These are phyloP conservation scores for Agrilus planipennis DNA, from an alignment of 1,140 invertebrate species.

Conservation along the genomic window DNA sequence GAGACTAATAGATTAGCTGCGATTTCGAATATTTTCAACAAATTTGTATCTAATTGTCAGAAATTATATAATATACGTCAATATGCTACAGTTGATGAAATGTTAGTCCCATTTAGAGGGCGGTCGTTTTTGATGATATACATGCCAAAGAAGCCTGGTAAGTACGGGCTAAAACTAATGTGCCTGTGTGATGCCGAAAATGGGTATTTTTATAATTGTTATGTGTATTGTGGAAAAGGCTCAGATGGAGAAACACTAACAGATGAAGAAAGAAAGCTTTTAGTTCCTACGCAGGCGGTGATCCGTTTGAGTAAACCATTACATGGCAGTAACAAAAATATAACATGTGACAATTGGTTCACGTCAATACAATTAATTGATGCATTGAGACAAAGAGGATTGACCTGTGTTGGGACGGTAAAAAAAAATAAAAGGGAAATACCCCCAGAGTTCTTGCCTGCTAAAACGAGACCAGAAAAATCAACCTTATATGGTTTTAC, in stretches of 20 bases:
- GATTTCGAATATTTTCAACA: conserved; percentile 26
- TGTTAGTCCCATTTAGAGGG: conserved; percentile 25
- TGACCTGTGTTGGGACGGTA: conserved; percentile 24
- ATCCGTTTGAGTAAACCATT: conserved; percentile 20
- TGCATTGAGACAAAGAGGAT: conserved; percentile 20
- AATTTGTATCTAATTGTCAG: conserved; percentile 24
- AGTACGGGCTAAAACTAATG: conserved; percentile 34
- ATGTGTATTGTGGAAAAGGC: conserved; percentile 29
- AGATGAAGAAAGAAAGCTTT: conserved; percentile 15
- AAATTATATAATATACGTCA: conserved; percentile 17
- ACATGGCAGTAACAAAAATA: conserved; percentile 15
- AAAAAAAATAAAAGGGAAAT: conserved; percentile 7
- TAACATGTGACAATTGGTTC: conserved; percentile 35
- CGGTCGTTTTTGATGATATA: conserved; percentile 29
- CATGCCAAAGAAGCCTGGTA: conserved; percentile 33
- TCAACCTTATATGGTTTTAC: conserved; percentile 28
- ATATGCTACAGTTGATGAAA: conserved; percentile 27
- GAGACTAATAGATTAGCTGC: conserved; percentile 16
- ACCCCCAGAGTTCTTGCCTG: conserved; percentile 5
- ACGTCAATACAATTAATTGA: conserved; percentile 28
- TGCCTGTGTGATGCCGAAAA: conserved; percentile 22
- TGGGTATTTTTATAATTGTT: conserved; percentile 27
- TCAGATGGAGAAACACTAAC: conserved; percentile 20
- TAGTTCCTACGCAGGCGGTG: conserved; percentile 20
- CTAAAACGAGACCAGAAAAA: too few species aligned